Percentiles rank a stretch among this genome's conserved stretches.
These are phyloP conservation scores for Procavia capensis DNA, from an alignment of 2,113 vertebrate genomes.

Conservation along the genomic window DNA sequence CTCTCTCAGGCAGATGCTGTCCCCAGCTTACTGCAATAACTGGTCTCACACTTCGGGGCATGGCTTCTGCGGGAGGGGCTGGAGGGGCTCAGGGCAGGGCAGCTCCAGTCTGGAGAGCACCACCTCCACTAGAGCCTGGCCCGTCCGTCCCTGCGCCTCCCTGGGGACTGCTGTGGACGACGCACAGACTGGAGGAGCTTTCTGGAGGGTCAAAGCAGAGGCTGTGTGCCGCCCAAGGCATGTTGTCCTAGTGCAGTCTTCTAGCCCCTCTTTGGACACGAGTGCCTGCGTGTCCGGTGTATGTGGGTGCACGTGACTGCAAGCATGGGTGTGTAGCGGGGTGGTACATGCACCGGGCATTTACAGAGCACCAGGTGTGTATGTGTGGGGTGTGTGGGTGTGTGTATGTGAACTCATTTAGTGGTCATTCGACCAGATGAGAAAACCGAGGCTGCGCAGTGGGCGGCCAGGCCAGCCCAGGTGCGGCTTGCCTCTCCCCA, in stretches of 20 bases:
- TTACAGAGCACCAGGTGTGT: neutral
- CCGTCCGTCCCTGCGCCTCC: neutral
- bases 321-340: neutral
- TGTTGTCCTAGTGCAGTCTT: neutral
- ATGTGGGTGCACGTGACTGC: too few species aligned
- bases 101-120: neutral
- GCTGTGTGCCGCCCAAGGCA: neutral
- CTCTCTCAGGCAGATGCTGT: neutral
- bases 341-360: neutral
- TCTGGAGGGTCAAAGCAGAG: neutral
- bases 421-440: neutral
- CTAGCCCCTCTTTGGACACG: neutral
- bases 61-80: neutral
- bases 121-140: too few species aligned
- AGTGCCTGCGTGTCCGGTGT: fast-evolving
- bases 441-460: neutral
- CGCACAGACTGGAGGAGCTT: neutral
- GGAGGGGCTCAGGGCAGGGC: neutral
- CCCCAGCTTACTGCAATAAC: neutral
- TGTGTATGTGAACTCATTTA: neutral
- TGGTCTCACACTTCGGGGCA: neutral
- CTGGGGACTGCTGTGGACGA: neutral
- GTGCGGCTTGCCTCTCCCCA: neutral
- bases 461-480: fast-evolving
- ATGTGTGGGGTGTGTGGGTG: neutral